Conservation (phyloP, 2,888 invertebrate genomes). For the Cephus rjabovi region DNA sequence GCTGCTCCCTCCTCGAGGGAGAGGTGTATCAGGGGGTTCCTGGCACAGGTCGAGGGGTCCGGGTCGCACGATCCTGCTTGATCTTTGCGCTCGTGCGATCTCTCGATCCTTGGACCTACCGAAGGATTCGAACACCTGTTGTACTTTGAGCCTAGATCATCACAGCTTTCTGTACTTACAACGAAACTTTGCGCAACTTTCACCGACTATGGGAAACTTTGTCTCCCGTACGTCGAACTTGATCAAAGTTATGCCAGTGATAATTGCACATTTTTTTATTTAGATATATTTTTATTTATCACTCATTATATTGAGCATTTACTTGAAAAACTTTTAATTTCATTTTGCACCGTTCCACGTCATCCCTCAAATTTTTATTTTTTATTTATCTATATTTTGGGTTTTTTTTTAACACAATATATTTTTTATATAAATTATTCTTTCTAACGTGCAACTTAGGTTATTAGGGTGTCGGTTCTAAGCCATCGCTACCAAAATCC, state of each 20-base stretch:
- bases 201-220: not conserved
- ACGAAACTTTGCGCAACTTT: not conserved
- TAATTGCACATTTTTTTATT: not conserved
- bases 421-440: not conserved
- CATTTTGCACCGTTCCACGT: not conserved
- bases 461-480: slow-evolving; percentile 22
- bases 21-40: slow-evolving; percentile 13
- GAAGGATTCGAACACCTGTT: slow-evolving; percentile 36
- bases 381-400: not conserved
- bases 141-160: not conserved
- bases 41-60: slow-evolving; percentile 63
- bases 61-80: slow-evolving; percentile 66
- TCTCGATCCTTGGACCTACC: slow-evolving; percentile 47
- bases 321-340: too few relatives aligned
- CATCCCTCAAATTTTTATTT: not conserved
- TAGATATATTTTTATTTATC: not conserved
- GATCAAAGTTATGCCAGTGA: not conserved
- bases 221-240: not conserved
- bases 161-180: not conserved
- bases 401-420: not conserved
- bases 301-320: too few relatives aligned
- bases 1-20: slow-evolving; percentile 19
- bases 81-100: slow-evolving; percentile 66
- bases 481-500: slow-evolving; percentile 43
- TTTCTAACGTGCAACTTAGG: not conserved